Evolutionary conservation across 2,797 vertebrate species (phyloP).

Genomic region (Tangara arthus): DNA sequence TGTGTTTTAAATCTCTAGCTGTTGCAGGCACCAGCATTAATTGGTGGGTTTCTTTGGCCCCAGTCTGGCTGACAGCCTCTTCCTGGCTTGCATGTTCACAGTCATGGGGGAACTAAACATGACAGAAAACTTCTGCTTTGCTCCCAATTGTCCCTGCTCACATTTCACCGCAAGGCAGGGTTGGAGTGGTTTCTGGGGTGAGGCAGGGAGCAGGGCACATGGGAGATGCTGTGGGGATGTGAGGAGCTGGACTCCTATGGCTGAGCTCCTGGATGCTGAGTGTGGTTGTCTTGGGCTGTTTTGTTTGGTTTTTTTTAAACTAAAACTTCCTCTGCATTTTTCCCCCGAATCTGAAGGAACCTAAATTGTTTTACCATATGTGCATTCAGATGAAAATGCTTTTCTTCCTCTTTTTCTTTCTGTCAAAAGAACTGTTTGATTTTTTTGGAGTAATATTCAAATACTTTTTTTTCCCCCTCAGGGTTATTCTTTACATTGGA

Average conservation of each 20-base stretch:
- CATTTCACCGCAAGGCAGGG: fast-evolving
- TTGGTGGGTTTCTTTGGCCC: fast-evolving
- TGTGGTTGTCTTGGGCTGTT: fast-evolving
- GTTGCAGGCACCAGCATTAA: neutral
- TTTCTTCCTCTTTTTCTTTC: neutral
- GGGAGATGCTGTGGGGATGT: neutral
- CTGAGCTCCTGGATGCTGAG: neutral
- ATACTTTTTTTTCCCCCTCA: neutral
- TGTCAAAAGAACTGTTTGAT: neutral
- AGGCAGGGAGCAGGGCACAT: fast-evolving
- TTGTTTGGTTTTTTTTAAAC: neutral
- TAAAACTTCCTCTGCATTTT: neutral
- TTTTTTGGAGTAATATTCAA: neutral
- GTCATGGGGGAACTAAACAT: neutral
- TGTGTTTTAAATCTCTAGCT: neutral
- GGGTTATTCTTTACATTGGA: conserved; percentile 19
- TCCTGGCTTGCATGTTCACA: neutral
- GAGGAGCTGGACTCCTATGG: neutral
- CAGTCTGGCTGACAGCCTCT: fast-evolving
- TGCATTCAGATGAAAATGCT: neutral
- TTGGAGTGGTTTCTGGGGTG: fast-evolving
- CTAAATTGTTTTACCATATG: conserved; percentile 9
- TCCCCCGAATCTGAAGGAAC: neutral
- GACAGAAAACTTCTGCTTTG: neutral
- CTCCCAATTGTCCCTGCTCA: fast-evolving